A percentile compares a stretch with the other conserved stretches of the same genome.
phyloP scores from a whole-genome alignment of 2,797 vertebrate genomes.

The Loriculus beryllinus region DNA sequence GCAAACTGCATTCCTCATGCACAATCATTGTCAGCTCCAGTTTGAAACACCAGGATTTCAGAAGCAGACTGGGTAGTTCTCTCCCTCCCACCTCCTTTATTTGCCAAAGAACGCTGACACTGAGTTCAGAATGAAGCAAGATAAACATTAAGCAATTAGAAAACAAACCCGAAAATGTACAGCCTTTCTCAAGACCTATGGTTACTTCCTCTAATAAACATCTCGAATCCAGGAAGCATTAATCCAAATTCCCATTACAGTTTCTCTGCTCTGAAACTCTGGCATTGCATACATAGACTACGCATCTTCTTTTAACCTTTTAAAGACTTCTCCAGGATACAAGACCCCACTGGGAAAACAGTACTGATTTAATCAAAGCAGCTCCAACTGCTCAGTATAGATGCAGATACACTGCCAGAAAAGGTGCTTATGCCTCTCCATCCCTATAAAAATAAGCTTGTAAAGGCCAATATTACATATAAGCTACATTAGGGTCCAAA shows the following conservation, averaged over 20 bases:
- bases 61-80: neutral
- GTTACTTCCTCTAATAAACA: neutral
- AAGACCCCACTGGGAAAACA: neutral
- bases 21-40: neutral
- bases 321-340: neutral
- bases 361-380: neutral
- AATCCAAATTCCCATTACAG: neutral
- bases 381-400: neutral
- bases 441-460: neutral
- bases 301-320: neutral
- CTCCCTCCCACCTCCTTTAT: accelerated
- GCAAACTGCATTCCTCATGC: neutral
- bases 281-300: neutral
- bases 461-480: neutral
- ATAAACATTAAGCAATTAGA: neutral
- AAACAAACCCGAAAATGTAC: neutral
- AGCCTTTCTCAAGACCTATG: slow-evolving; percentile 25
- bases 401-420: neutral
- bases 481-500: neutral
- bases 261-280: neutral
- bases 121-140: slow-evolving; percentile 4
- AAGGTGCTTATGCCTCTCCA: neutral
- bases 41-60: neutral
- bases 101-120: neutral
- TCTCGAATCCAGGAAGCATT: neutral